phyloP scores from a whole-genome alignment of 2,888 invertebrate genomes.

The Cryptosula pallasiana region DNA sequence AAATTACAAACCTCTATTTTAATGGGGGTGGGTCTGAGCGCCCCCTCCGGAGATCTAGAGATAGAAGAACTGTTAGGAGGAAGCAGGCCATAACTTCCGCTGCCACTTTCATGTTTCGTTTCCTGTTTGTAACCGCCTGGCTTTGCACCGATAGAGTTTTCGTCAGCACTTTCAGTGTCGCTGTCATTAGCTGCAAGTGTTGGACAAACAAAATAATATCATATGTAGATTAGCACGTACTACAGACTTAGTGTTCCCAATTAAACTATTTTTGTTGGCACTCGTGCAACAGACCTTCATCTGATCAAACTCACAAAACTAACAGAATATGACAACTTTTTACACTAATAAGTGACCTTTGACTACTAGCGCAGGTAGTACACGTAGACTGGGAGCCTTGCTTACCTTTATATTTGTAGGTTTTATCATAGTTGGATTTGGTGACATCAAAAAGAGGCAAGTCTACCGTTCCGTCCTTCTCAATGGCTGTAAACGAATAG shows the following conservation, averaged over 20 bases:
- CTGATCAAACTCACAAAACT: no score
- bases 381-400: no score
- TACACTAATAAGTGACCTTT: no score
- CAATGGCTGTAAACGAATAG: conserved; percentile 5
- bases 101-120: not conserved
- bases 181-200: conserved; percentile 9
- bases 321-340: no score
- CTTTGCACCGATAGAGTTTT: not conserved
- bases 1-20: conserved; percentile 17
- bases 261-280: no score
- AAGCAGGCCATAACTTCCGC: not conserved
- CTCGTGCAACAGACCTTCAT: no score
- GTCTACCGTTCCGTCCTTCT: not conserved
- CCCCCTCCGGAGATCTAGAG: not conserved
- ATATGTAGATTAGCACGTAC: no score
- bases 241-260: no score
- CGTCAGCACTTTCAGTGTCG: conserved; percentile 21
- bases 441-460: conserved; percentile 19
- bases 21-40: not conserved
- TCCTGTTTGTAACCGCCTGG: no score
- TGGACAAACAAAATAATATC: no score
- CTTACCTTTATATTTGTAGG: not conserved
- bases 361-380: no score
- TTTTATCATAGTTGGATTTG: not conserved
- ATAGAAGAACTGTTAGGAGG: not conserved